phyloP scores from a whole-genome alignment of 1,140 invertebrate species.

The Penaeus japonicus region DNA sequence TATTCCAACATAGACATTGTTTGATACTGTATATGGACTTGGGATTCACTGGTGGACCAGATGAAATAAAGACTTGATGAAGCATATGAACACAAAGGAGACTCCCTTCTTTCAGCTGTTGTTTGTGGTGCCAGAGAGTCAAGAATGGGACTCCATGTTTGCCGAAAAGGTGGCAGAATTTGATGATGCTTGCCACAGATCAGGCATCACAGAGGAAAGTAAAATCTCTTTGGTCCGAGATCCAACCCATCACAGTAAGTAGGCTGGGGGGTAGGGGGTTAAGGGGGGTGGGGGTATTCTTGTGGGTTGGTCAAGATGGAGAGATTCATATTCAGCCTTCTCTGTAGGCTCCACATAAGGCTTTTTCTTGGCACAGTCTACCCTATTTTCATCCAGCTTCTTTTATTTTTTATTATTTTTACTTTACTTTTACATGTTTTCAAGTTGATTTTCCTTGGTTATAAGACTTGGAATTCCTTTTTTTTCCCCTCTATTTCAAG shows the following conservation, averaged over 20 bases:
- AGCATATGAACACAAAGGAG: no score
- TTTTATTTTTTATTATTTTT: neutral
- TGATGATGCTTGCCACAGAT: slow-evolving; percentile 43
- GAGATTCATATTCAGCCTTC: no score
- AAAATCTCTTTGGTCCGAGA: slow-evolving; percentile 54
- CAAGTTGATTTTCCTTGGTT: no score
- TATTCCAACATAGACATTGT: no score
- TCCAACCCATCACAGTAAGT: slow-evolving; percentile 55
- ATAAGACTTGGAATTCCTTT: neutral
- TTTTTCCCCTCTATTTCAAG: neutral
- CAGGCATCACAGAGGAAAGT: slow-evolving; percentile 48
- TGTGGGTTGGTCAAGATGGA: no score
- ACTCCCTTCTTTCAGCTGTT: slow-evolving; percentile 12
- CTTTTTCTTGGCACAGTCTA: no score
- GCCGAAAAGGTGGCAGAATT: slow-evolving; percentile 57
- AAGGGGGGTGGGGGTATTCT: no score
- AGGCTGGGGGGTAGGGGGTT: neutral
- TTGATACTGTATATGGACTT: no score
- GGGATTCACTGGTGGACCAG: no score
- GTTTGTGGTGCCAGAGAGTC: slow-evolving; percentile 50
- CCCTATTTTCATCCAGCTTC: no score
- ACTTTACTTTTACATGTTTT: neutral
- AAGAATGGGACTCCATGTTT: slow-evolving; percentile 55
- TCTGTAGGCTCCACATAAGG: no score
- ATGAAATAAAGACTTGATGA: no score